Evolutionary conservation across 2,888 invertebrate species (phyloP).

Genomic region (Drosophila formosana): DNA sequence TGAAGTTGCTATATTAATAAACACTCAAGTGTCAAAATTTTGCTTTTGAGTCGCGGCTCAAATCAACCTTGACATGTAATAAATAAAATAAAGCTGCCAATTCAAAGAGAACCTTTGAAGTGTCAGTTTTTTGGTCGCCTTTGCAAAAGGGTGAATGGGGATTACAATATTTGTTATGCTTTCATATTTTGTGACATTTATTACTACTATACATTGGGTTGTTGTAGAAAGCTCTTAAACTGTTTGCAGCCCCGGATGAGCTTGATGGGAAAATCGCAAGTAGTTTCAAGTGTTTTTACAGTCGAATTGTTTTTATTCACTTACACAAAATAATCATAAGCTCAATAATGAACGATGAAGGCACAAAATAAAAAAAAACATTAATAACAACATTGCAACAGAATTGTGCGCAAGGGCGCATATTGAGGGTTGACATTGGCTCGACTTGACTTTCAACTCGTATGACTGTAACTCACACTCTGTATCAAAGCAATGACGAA

Average conservation of each 20-base stretch:
- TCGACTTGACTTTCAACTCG: constrained; percentile 16
- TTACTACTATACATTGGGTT: constrained; percentile 48
- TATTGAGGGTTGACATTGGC: constrained; percentile 55
- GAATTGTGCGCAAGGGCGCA: constrained; percentile 41
- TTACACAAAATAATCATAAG: constrained; percentile 68
- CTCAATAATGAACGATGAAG: constrained; percentile 27
- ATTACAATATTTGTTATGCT: constrained; percentile 64
- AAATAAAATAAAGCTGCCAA: constrained; percentile 18
- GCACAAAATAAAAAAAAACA: constrained; percentile 35
- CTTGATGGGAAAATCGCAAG: constrained; percentile 67
- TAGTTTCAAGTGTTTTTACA: constrained; percentile 76
- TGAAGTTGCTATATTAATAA: constrained; percentile 44
- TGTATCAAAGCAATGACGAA: constrained; percentile 3
- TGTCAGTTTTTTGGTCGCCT: not conserved
- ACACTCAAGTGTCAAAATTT: constrained; percentile 51
- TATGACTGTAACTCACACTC: constrained; percentile 2
- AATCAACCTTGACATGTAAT: constrained; percentile 26
- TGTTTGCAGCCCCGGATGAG: constrained; percentile 27
- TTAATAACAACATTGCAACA: constrained; percentile 44
- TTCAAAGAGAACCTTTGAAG: constrained; percentile 18
- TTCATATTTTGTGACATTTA: constrained; percentile 73
- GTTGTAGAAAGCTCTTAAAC: constrained; percentile 37
- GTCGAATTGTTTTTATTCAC: constrained; percentile 79
- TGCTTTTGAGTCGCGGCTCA: constrained; percentile 27
- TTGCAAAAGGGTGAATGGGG: constrained; percentile 67